phyloP scores from a whole-genome alignment of 1,140 invertebrate species.

The Dryas iulia region DNA sequence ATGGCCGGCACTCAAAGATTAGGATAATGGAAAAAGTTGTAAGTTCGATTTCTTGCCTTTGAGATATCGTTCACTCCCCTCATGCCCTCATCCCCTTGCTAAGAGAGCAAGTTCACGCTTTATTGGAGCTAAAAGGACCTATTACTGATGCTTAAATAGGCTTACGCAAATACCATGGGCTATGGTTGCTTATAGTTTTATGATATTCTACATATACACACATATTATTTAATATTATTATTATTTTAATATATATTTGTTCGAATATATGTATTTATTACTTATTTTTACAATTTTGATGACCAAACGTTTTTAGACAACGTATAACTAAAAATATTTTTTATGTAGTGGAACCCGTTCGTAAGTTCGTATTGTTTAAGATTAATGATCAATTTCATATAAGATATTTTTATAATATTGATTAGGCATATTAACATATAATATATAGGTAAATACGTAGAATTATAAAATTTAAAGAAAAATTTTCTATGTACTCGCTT shows the following conservation, averaged over 20 bases:
- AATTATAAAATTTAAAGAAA: too few relatives aligned
- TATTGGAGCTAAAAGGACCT: background rate
- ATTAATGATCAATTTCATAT: too few relatives aligned
- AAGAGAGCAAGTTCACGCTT: constrained; percentile 1
- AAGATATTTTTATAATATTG: too few relatives aligned
- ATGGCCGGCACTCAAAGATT: background rate
- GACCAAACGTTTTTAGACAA: too few relatives aligned
- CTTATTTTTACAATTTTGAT: too few relatives aligned
- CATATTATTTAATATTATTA: too few relatives aligned
- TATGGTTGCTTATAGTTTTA: background rate
- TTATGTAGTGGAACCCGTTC: too few relatives aligned
- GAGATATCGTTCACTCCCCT: background rate
- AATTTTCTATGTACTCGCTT: too few relatives aligned
- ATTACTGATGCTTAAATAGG: constrained; percentile 3
- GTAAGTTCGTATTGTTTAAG: too few relatives aligned
- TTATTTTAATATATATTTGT: background rate
- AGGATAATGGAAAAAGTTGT: background rate
- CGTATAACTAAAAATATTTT: too few relatives aligned
- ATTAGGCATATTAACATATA: too few relatives aligned
- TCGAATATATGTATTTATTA: background rate
- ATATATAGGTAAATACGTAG: too few relatives aligned
- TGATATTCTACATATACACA: background rate
- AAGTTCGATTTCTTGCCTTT: background rate
- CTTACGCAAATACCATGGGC: background rate
- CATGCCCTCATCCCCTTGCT: background rate